Conservation (phyloP, 2,113 vertebrate genomes). For the Athene cunicularia region DNA sequence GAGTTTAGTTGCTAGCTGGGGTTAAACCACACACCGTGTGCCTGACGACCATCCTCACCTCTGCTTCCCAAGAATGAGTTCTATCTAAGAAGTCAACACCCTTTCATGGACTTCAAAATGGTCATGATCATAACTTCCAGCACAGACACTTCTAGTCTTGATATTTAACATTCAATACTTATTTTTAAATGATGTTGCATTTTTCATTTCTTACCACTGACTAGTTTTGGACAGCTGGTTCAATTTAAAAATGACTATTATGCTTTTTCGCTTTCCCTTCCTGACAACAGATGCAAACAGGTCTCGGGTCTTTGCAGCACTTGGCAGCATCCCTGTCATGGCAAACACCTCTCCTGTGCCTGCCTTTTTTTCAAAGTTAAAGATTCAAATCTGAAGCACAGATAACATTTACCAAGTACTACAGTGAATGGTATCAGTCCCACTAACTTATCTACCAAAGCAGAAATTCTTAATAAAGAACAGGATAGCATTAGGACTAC, state of each 20-base stretch:
- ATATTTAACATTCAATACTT: background rate
- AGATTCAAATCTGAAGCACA: background rate
- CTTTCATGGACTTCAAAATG: background rate
- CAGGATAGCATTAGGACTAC: background rate
- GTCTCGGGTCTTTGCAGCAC: background rate
- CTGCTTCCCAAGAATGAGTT: background rate
- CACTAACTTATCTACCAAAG: background rate
- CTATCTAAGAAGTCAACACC: background rate
- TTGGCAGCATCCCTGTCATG: background rate
- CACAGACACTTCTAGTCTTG: background rate
- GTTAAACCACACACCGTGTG: fast-evolving
- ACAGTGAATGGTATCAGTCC: background rate
- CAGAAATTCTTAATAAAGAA: background rate
- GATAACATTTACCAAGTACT: background rate
- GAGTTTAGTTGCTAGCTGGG: background rate
- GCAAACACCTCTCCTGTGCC: background rate
- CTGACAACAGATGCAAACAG: background rate
- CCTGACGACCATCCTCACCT: background rate
- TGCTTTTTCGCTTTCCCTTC: background rate
- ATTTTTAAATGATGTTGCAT: background rate
- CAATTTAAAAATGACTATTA: background rate
- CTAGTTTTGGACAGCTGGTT: background rate
- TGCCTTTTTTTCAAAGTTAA: background rate
- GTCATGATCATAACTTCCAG: background rate
- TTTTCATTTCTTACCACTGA: background rate